These are phyloP conservation scores for Phthorimaea operculella DNA, from an alignment of 1,140 invertebrate species.

Conservation along the genomic window DNA sequence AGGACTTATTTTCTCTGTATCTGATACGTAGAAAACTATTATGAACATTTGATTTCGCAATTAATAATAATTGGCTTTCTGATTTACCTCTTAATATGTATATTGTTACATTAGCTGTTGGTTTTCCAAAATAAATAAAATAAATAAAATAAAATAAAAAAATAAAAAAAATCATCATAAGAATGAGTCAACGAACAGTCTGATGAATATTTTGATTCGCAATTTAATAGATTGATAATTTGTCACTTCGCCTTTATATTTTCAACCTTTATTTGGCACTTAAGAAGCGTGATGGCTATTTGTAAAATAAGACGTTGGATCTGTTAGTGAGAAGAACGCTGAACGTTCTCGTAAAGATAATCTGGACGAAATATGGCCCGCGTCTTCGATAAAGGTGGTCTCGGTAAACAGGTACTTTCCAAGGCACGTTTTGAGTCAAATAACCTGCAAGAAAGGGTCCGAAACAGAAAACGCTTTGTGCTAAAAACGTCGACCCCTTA, in stretches of 20 bases:
- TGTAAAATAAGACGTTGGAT: slow-evolving; percentile 53
- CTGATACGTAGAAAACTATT: too few relatives aligned
- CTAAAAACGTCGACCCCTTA: slow-evolving; percentile 64
- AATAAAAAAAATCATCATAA: too few relatives aligned
- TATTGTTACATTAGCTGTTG: too few relatives aligned
- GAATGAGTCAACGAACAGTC: too few relatives aligned
- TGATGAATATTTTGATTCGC: neutral
- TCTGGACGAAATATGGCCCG: slow-evolving; percentile 50
- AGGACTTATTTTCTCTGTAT: too few relatives aligned
- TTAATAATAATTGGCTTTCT: too few relatives aligned
- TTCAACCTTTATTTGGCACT: slow-evolving; percentile 20
- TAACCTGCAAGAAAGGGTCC: slow-evolving; percentile 50
- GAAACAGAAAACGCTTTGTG: slow-evolving; percentile 61
- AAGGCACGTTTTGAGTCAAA: slow-evolving; percentile 50
- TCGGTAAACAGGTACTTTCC: slow-evolving; percentile 45
- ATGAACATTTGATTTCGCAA: too few relatives aligned
- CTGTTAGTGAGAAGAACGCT: slow-evolving; percentile 31
- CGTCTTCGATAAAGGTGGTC: slow-evolving; percentile 41
- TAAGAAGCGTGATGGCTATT: slow-evolving; percentile 49
- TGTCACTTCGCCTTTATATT: slow-evolving; percentile 8
- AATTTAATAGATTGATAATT: slow-evolving; percentile 3
- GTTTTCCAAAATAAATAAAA: too few relatives aligned
- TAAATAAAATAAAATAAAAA: too few relatives aligned
- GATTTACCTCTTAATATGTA: too few relatives aligned
- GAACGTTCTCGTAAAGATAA: slow-evolving; percentile 48